These are phyloP conservation scores for Pararge aegeria DNA, from an alignment of 1,140 invertebrate genomes.

Conservation along the genomic window DNA sequence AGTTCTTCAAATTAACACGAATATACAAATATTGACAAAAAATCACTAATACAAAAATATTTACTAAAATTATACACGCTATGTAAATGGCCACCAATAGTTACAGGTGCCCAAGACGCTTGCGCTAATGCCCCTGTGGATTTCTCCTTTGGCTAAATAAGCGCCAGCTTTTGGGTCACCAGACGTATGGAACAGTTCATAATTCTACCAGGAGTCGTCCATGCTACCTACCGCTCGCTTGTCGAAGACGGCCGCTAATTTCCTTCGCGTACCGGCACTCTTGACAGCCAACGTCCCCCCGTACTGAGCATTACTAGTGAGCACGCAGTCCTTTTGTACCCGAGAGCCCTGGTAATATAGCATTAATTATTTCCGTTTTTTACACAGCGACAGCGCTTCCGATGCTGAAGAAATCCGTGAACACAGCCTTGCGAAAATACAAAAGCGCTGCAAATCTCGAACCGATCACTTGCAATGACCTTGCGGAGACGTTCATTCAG, in stretches of 20 bases:
- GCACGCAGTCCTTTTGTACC: slow-evolving; percentile 4
- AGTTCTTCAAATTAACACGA: too few relatives aligned
- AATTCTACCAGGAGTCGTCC: background rate
- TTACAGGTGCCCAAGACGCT: too few relatives aligned
- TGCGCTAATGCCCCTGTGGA: too few relatives aligned
- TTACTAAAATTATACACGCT: too few relatives aligned
- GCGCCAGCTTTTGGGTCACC: too few relatives aligned
- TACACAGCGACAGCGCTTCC: background rate
- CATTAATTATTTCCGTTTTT: slow-evolving; percentile 6
- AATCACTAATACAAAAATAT: too few relatives aligned
- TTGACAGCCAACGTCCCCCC: background rate
- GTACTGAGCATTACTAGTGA: background rate
- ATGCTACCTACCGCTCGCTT: slow-evolving; percentile 3
- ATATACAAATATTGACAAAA: too few relatives aligned
- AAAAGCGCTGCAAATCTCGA: background rate
- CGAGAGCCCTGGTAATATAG: slow-evolving; percentile 2
- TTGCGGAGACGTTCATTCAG: too few relatives aligned
- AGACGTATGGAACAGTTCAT: too few relatives aligned
- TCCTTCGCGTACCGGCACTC: background rate
- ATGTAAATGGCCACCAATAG: too few relatives aligned
- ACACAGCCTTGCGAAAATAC: background rate
- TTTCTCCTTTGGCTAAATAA: too few relatives aligned
- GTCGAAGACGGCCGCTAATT: background rate
- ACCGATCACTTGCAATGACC: background rate
- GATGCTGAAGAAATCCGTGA: background rate